Evolutionary conservation across 2,113 vertebrate species (phyloP).

Genomic region (Sander lucioperca): DNA sequence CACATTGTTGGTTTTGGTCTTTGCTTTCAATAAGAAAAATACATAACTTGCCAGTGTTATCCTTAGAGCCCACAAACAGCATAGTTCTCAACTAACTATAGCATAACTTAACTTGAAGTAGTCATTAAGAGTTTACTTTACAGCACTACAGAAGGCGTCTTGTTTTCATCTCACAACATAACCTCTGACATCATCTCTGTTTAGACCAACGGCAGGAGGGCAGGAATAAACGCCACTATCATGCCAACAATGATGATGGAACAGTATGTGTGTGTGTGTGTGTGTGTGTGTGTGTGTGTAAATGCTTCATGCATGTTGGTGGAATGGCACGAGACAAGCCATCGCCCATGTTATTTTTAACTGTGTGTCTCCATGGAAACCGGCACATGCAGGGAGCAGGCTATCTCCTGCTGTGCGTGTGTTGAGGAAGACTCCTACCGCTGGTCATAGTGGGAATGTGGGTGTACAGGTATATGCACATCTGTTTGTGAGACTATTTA

Average conservation of each 20-base stretch:
- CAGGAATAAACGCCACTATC: constrained; percentile 46
- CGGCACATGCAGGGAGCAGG: constrained; percentile 67
- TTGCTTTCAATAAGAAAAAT: neutral
- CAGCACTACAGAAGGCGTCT: neutral
- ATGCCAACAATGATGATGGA: constrained; percentile 32
- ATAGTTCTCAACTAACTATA: neutral
- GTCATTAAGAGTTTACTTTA: neutral
- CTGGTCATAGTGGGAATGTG: constrained; percentile 61
- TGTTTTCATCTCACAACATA: constrained; percentile 24
- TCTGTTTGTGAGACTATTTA: neutral
- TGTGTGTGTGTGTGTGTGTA: constrained; percentile 41
- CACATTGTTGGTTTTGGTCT: neutral
- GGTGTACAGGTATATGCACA: neutral
- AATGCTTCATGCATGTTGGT: constrained; percentile 73
- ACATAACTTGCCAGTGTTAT: neutral
- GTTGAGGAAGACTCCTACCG: constrained; percentile 61
- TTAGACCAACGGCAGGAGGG: constrained; percentile 22
- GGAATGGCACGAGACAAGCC: constrained; percentile 80
- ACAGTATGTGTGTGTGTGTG: constrained; percentile 31
- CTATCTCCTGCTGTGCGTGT: constrained; percentile 72
- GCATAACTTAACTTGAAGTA: neutral
- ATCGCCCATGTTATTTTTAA: constrained; percentile 85
- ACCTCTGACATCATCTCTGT: constrained; percentile 17
- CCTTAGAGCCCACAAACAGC: neutral
- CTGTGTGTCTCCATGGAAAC: constrained; percentile 84